Percentiles rank a stretch among this genome's conserved stretches.
These are phyloP conservation scores for Acronicta psi DNA, from an alignment of 2,888 invertebrate genomes.

Conservation along the genomic window DNA sequence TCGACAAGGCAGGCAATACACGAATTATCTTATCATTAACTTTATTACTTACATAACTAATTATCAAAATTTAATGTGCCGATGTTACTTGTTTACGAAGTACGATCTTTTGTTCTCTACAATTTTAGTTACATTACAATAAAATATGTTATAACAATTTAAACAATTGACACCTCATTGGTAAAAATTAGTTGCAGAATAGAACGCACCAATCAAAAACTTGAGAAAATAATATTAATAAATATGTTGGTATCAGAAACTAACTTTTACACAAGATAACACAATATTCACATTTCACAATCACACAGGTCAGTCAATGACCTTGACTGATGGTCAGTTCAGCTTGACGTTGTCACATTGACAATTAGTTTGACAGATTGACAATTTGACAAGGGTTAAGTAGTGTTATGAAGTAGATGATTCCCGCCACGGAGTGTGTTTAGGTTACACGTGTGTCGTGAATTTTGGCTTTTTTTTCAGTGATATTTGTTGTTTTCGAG, in stretches of 20 bases:
- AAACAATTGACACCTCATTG: no score
- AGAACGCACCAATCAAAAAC: neutral
- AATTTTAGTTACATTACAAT: neutral
- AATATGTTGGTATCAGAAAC: neutral
- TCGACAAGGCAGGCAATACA: conserved; percentile 4
- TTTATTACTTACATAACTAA: conserved; percentile 51
- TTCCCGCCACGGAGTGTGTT: no score
- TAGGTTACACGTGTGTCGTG: no score
- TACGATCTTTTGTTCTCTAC: neutral
- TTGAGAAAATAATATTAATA: neutral
- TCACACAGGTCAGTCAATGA: conserved; percentile 1
- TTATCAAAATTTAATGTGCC: conserved; percentile 11
- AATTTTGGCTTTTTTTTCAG: no score
- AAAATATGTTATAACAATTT: no score
- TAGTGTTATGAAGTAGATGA: no score
- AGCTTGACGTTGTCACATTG: no score
- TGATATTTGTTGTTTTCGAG: no score
- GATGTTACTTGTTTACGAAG: neutral
- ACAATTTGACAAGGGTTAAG: neutral
- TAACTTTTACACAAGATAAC: neutral
- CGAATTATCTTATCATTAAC: conserved; percentile 57
- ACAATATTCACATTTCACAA: neutral
- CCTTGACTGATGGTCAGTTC: no score
- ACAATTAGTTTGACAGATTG: no score
- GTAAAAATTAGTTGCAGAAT: no score